Base-by-base conservation (phyloP, 2,888 invertebrate species). In the Cataglyphis altisquamis region DNA sequence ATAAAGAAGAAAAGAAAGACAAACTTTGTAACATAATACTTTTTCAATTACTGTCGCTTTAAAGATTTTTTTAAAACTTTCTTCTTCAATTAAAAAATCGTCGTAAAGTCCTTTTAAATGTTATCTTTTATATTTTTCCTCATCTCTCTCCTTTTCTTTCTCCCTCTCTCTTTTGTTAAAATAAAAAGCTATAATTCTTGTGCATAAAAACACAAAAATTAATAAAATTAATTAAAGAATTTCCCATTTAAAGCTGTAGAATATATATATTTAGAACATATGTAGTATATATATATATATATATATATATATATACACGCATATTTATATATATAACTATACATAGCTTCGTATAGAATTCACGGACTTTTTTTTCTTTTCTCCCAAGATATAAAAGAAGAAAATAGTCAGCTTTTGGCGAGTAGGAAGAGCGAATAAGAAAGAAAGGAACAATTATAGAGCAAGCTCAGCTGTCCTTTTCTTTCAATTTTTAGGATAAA, bases 161-260 rank as follows among this genome's bases (percentile, higher is more conserved):
- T n/a, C 48, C 8, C 48, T 48, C 18, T 48, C 48, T 48, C 66
- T 60, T 18, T 78, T 57, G 57, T 87, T 74, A 74, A 57, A 60
- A 63, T 73, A 72, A 78, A 78, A 86, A 83, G 63, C 45, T 45
- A 66, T 52, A 70, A 66, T 29, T 72, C 64, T 45, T 57, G 57
- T 64, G 55, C 66, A 39, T 60, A 63, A 67, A 67, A 75, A 84
- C n/a, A 60, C 48, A 48, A 86, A 29, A 29, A 29, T 29, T 29
- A 29, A 29, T 29, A 29, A 83, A 88, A 87, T 89, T 89, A 85
- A 88, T 87, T 88, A 70, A 84, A 89, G 73, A 87, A 89, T 88
- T 82, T 84, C 32, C 83, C 82, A 85, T 87, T 1, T 29, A 29
- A 29, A 29, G 29, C 29, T 29, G 2, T 29, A 29, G 2, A 29